Evolutionary conservation across 2,888 invertebrate species (phyloP), one percentile per base, ranked within the genome.

Genomic region (Aporophyla lueneburgensis): DNA sequence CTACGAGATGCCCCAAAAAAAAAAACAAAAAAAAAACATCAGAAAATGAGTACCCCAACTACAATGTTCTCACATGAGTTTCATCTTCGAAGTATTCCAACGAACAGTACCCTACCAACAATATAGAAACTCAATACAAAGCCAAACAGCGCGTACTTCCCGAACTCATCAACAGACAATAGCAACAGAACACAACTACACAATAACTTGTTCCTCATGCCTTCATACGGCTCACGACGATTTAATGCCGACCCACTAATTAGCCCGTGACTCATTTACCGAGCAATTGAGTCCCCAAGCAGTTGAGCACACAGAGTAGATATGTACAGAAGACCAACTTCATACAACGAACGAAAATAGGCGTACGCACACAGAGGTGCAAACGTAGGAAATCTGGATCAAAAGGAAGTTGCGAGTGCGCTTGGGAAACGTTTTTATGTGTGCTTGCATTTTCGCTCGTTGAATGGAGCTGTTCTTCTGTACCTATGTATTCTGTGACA

Each of bases 181-280:
- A 69, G 54, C 27, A 63, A 69, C 61, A 76, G 61, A 54, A 70
- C 73, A 73, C 67, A 69, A 54, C 59, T 78, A 67, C 69, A 76
- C 78, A 85, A 84, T 85, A 81, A 79, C 71, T 80, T 68, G 65
- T 74, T 71, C 68, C 71, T 69, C 81, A 73, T 73, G 63, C 72
- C 53, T 12, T 56, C 73, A 56, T 19, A 74, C 14, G 71, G 79
- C 74, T 74, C 74, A 67, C 76, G 78, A 80, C 74, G 68, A 79
- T 87, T 79, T 80, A 76, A 87, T 79, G 74, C 49, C 77, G 67
- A 65, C 78, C 67, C 54, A 75, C 85, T 85, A 83, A 88, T 88
- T 85, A 87, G 80, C 67, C 61, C 73, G 71, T 85, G 78, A 80
- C 80, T 85, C 84, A 83, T 86, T 88, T 86, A 82, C 75, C 58